These are phyloP conservation scores for Drosophila melanosoma DNA, from an alignment of 2,888 invertebrate genomes.

Conservation along the genomic window DNA sequence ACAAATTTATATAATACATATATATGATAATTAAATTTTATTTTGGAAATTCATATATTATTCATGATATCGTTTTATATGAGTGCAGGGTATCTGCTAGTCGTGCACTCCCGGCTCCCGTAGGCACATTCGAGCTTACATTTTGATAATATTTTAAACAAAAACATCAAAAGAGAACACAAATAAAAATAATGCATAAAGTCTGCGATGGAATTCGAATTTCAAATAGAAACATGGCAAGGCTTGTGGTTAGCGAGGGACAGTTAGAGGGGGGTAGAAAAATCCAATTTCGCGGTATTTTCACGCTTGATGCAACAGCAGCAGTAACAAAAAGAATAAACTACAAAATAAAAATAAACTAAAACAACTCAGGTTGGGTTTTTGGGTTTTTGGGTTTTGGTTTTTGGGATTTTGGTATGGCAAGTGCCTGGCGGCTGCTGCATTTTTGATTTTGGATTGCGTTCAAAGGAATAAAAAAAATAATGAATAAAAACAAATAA, in stretches of 20 bases:
- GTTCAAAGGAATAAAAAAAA: constrained; percentile 74
- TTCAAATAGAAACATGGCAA: constrained; percentile 19
- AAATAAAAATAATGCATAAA: constrained; percentile 15
- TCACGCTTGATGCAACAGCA: constrained; percentile 77
- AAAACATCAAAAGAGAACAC: constrained; percentile 8
- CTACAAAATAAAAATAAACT: constrained; percentile 6
- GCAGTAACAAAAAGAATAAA: background rate
- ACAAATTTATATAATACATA: background rate
- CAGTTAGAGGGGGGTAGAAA: constrained; percentile 19
- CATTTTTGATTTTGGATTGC: constrained; percentile 79
- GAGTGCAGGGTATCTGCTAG: background rate
- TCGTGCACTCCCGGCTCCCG: background rate
- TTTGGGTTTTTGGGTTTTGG: constrained; percentile 8
- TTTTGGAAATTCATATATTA: background rate
- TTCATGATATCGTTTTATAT: background rate
- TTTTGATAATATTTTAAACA: constrained; percentile 57
- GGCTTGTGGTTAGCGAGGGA: background rate
- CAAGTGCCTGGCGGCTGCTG: constrained; percentile 48
- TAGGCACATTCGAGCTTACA: constrained; percentile 59
- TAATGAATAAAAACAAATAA: background rate
- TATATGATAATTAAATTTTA: background rate
- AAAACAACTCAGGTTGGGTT: constrained; percentile 10
- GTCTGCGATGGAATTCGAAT: constrained; percentile 24
- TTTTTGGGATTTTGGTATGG: constrained; percentile 31
- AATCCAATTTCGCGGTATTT: constrained; percentile 83